Evolutionary conservation across 1,140 invertebrate genomes (phyloP).

Genomic region (Phortica variegata): DNA sequence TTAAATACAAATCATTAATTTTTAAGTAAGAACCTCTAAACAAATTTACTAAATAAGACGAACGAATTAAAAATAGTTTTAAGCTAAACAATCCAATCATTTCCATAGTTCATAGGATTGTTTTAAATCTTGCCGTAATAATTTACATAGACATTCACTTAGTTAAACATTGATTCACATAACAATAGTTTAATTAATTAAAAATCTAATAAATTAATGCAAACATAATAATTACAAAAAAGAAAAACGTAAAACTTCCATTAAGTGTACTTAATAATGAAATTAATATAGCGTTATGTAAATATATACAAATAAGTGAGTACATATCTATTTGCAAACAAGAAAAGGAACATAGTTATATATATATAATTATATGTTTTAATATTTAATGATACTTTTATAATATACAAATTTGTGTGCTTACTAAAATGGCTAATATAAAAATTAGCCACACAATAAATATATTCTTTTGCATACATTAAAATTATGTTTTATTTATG

Average conservation of each 20-base stretch:
- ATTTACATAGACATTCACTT: neutral
- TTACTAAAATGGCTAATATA: too few relatives aligned
- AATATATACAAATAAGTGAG: neutral
- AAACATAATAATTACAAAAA: neutral
- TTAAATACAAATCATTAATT: constrained; percentile 20
- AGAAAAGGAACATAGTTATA: neutral
- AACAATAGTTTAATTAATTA: too few relatives aligned
- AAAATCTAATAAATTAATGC: too few relatives aligned
- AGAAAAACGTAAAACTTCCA: constrained; percentile 3
- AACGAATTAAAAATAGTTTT: constrained; percentile 26
- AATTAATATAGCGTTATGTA: constrained; percentile 2
- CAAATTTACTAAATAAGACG: constrained; percentile 4
- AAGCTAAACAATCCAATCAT: constrained; percentile 29
- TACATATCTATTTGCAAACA: too few relatives aligned
- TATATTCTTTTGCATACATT: too few relatives aligned
- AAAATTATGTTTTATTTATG: too few relatives aligned
- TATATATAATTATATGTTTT: too few relatives aligned
- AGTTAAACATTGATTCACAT: too few relatives aligned
- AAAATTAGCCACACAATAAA: too few relatives aligned
- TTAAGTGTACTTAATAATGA: neutral
- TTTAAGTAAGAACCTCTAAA: constrained; percentile 5
- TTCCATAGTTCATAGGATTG: constrained; percentile 50
- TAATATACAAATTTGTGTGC: too few relatives aligned
- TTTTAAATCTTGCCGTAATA: constrained; percentile 50
- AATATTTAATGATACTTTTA: too few relatives aligned